Evolutionary conservation across 2,888 invertebrate genomes (phyloP).

Genomic region (Protophormia terraenovae): DNA sequence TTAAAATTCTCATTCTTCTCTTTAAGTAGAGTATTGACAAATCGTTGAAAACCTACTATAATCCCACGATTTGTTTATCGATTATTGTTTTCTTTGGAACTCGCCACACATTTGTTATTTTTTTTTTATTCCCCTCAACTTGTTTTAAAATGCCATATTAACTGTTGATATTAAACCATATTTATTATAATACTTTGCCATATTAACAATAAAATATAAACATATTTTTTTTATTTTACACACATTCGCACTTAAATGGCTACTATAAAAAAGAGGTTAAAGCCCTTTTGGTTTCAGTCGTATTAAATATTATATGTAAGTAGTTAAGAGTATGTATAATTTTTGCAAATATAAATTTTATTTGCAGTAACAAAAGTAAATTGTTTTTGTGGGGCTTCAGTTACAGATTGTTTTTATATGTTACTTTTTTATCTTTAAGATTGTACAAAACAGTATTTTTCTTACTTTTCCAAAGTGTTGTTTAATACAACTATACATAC

Average conservation of each 20-base stretch:
- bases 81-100: background rate
- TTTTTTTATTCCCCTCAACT: background rate
- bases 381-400: conserved; percentile 61
- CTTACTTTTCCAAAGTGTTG: conserved; percentile 12
- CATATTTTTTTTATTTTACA: background rate
- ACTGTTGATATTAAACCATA: conserved; percentile 37
- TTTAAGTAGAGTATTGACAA: background rate
- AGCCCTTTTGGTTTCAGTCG: conserved; percentile 42
- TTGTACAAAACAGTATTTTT: conserved; percentile 9
- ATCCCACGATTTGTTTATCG: background rate
- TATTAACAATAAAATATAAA: conserved; percentile 7
- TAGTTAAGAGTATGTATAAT: background rate
- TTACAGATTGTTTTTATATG: background rate
- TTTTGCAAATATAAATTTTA: conserved; percentile 37
- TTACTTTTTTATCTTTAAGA: background rate
- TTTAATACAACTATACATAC: conserved; percentile 2
- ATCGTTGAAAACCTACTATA: background rate
- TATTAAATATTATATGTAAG: background rate
- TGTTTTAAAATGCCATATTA: conserved; percentile 22
- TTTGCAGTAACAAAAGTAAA: conserved; percentile 50
- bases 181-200: conserved; percentile 17
- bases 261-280: conserved; percentile 52
- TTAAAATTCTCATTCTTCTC: too few relatives aligned
- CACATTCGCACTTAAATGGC: conserved; percentile 16
- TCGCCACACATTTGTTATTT: background rate